These are phyloP conservation scores for Caenorhabditis sulstoni DNA, from an alignment of 2,888 invertebrate species.

Conservation along the genomic window DNA sequence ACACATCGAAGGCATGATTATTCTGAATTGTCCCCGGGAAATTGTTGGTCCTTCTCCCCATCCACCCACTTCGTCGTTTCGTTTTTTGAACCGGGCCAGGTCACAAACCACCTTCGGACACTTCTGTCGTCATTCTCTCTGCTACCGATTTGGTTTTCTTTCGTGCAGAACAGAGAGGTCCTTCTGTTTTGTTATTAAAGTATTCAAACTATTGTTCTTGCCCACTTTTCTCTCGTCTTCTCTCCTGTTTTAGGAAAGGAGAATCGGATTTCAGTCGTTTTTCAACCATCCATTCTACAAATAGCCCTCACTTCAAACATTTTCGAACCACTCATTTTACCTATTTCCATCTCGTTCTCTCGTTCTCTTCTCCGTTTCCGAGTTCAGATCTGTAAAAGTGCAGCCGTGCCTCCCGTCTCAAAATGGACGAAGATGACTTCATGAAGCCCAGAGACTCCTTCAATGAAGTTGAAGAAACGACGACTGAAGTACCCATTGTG, in stretches of 20 bases:
- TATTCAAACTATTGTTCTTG: background rate
- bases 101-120: conserved; percentile 16
- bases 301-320: background rate
- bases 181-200: conserved; percentile 13
- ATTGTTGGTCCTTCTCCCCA: background rate
- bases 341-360: background rate
- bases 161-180: background rate
- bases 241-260: background rate
- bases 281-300: too few relatives aligned
- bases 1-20: conserved; percentile 13
- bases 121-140: conserved; percentile 20
- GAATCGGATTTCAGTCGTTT: conserved; percentile 17
- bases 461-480: conserved; percentile 37
- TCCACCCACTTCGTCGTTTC: conserved; percentile 3
- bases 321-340: background rate
- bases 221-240: conserved; percentile 10
- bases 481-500: conserved; percentile 33
- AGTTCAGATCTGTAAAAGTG: background rate
- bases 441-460: conserved; percentile 28
- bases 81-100: conserved; percentile 44
- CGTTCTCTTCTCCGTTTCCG: background rate
- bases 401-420: background rate
- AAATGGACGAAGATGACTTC: conserved; percentile 32
- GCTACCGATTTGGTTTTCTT: background rate
- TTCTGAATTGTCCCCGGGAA: conserved; percentile 16